Percentiles rank a stretch among this genome's conserved stretches.
Conservation (phyloP, 2,113 vertebrate genomes). For the Paradisaea rubra region DNA sequence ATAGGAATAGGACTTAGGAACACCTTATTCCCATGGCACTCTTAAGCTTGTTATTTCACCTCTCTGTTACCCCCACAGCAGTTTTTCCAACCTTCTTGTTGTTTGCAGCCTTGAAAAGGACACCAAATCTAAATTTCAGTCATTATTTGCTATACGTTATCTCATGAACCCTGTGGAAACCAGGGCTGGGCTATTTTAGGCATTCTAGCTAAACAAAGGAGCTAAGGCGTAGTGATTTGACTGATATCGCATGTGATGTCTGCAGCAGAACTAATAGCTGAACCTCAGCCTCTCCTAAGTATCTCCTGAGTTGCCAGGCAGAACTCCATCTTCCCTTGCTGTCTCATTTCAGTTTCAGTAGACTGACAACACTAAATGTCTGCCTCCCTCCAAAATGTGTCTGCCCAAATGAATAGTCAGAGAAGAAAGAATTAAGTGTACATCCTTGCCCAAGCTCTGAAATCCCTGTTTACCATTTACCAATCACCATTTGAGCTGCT, state of each 20-base stretch:
- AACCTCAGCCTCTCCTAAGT: not conserved
- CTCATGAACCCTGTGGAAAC: not conserved
- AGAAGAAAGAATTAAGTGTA: not conserved
- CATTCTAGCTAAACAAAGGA: not conserved
- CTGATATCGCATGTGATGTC: not conserved
- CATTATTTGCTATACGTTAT: not conserved
- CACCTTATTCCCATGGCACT: not conserved
- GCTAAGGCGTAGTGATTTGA: not conserved
- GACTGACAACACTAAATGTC: not conserved
- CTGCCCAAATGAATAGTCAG: not conserved
- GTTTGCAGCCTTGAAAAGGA: not conserved
- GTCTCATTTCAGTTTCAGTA: not conserved
- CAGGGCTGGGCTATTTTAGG: not conserved
- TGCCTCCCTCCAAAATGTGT: not conserved
- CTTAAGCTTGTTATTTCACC: constrained; percentile 20
- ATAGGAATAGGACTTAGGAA: not conserved
- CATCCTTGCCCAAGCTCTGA: not conserved
- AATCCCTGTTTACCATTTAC: not conserved
- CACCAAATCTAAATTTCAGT: not conserved
- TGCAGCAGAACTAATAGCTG: not conserved
- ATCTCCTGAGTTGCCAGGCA: not conserved
- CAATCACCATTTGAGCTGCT: not conserved
- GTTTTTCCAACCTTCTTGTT: not conserved
- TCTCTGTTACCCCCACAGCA: not conserved
- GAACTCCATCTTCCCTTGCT: not conserved